These are phyloP conservation scores for Miniopterus natalensis DNA, from an alignment of 2,113 vertebrate genomes.

Conservation along the genomic window DNA sequence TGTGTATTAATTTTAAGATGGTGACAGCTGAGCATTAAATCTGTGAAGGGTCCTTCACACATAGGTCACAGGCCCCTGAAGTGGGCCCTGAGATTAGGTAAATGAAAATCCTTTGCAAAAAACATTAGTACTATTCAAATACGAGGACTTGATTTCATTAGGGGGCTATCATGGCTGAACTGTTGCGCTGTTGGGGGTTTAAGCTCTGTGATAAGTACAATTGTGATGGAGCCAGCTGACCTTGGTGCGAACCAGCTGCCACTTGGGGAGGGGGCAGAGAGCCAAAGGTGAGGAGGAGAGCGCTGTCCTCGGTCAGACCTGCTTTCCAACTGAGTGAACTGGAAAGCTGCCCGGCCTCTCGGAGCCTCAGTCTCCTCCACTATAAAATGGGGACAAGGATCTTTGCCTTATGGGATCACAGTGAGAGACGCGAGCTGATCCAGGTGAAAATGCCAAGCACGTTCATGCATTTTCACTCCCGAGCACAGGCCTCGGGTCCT, in stretches of 20 bases:
- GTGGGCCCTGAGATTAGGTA: background rate
- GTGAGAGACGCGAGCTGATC: background rate
- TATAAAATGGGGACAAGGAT: background rate
- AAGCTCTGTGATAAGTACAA: fast-evolving
- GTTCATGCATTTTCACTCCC: fast-evolving
- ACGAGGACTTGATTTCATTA: background rate
- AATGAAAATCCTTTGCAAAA: background rate
- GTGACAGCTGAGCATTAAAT: background rate
- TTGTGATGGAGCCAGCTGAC: background rate
- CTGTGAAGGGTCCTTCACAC: fast-evolving
- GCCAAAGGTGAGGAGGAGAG: background rate
- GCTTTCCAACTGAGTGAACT: background rate
- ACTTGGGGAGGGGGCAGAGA: fast-evolving
- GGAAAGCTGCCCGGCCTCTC: background rate
- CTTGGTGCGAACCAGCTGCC: background rate
- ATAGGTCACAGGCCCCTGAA: background rate
- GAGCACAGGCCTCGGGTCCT: background rate
- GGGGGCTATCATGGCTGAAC: too few species aligned
- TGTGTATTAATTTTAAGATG: background rate
- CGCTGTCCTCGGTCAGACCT: fast-evolving
- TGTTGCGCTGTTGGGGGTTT: background rate
- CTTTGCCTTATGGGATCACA: background rate
- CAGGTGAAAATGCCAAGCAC: background rate
- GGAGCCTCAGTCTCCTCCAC: background rate
- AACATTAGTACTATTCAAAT: background rate